These are phyloP conservation scores for Hipposideros armiger DNA, from an alignment of 2,113 vertebrate genomes.

Conservation along the genomic window DNA sequence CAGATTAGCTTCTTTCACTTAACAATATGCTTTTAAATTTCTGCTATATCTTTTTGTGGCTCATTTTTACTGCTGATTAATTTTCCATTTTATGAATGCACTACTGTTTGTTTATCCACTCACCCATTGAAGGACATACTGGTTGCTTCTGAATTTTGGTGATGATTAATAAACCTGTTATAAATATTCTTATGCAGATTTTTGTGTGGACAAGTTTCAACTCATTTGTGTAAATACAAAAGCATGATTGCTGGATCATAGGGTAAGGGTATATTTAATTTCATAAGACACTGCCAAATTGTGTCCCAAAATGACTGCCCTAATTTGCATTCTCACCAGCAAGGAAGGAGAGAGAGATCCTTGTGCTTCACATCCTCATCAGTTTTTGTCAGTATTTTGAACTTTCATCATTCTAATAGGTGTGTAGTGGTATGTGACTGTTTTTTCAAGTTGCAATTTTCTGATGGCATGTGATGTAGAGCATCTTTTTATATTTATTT, in stretches of 20 bases:
- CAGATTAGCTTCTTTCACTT: not conserved
- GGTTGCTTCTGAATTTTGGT: not conserved
- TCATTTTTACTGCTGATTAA: not conserved
- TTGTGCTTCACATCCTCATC: not conserved
- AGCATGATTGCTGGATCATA: not conserved
- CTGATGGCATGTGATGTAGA: not conserved
- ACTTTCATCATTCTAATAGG: not conserved
- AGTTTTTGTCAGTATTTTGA: not conserved
- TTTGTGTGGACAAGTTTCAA: not conserved
- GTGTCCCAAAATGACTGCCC: not conserved
- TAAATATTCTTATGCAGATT: not conserved
- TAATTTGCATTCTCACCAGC: not conserved
- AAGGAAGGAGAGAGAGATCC: not conserved
- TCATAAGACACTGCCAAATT: not conserved
- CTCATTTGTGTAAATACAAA: not conserved
- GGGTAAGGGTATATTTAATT: not conserved
- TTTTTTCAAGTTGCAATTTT: not conserved
- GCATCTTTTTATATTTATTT: not conserved
- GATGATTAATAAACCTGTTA: not conserved
- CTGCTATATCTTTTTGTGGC: not conserved
- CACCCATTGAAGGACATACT: not conserved
- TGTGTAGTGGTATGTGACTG: not conserved
- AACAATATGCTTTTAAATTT: not conserved
- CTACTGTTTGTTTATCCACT: not conserved
- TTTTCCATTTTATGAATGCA: not conserved